phyloP scores from a whole-genome alignment of 1,140 invertebrate species.

The Nephila pilipes region DNA sequence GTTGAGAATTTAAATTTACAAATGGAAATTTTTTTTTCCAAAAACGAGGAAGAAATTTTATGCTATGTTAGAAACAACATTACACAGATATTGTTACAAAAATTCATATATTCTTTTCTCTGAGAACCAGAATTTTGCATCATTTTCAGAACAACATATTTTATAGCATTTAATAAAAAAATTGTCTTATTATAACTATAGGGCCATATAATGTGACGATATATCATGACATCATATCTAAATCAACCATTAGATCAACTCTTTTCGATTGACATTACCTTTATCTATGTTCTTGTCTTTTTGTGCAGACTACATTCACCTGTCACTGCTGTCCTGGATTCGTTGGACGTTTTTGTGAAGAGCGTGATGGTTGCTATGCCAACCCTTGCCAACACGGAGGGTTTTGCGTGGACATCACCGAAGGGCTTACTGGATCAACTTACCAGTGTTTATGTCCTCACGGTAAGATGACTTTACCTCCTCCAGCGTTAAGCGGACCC shows the following conservation, averaged over 20 bases:
- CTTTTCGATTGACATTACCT: neutral
- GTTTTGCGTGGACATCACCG: slow-evolving; percentile 86
- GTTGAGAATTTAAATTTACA: too few species aligned
- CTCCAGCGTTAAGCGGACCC: neutral
- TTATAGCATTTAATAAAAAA: too few species aligned
- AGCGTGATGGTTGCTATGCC: slow-evolving; percentile 82
- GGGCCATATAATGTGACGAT: too few species aligned
- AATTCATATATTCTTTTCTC: too few species aligned
- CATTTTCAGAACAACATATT: too few species aligned
- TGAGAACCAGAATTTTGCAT: too few species aligned
- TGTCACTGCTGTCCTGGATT: slow-evolving; percentile 83
- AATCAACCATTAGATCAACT: neutral
- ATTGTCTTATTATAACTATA: too few species aligned
- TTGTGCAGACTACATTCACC: slow-evolving; percentile 82
- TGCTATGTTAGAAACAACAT: too few species aligned
- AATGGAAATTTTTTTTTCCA: too few species aligned
- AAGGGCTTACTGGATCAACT: slow-evolving; percentile 86
- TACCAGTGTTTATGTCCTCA: slow-evolving; percentile 89
- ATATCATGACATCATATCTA: neutral
- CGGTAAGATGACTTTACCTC: slow-evolving; percentile 81
- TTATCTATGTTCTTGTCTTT: slow-evolving; percentile 41
- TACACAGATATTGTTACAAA: too few species aligned
- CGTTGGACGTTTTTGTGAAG: slow-evolving; percentile 83
- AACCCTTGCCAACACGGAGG: slow-evolving; percentile 82
- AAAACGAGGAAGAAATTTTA: too few species aligned